Percentiles rank a stretch among this genome's conserved stretches.
Conservation (phyloP, 1,140 invertebrate species). For the Drosophila insularis region DNA sequence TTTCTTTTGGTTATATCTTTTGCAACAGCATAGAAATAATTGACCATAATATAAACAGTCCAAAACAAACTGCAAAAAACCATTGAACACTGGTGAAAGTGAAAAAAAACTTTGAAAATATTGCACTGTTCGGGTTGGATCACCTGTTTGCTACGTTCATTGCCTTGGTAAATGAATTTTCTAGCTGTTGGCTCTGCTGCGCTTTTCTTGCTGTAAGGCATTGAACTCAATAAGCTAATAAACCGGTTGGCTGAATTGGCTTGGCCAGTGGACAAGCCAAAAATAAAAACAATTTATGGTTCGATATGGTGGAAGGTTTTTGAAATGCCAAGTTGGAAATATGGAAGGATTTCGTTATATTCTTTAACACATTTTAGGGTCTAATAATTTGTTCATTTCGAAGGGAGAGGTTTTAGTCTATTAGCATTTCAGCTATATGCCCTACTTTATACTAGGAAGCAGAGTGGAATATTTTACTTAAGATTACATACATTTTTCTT, state of each 20-base stretch:
- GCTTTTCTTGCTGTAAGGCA: conserved; percentile 37
- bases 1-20: conserved; percentile 11
- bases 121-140: conserved; percentile 30
- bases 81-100: conserved; percentile 59
- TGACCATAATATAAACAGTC: conserved; percentile 63
- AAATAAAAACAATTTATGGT: no score
- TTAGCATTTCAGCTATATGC: no score
- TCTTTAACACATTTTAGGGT: no score
- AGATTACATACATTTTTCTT: no score
- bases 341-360: no score
- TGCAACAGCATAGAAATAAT: conserved; percentile 51
- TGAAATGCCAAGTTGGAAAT: no score
- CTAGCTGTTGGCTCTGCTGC: conserved; percentile 19
- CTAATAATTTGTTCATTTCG: no score
- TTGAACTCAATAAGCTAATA: conserved; percentile 52
- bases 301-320: no score
- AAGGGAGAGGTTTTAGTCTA: no score
- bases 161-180: conserved; percentile 66
- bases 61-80: conserved; percentile 30
- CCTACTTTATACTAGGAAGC: no score
- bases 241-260: conserved; percentile 3
- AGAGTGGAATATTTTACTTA: no score
- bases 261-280: background rate
- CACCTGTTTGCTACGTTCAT: conserved; percentile 20
- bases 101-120: conserved; percentile 65